A percentile compares a stretch with the other conserved stretches of the same genome.
phyloP scores from a whole-genome alignment of 2,797 vertebrate species.

The Alauda arvensis region DNA sequence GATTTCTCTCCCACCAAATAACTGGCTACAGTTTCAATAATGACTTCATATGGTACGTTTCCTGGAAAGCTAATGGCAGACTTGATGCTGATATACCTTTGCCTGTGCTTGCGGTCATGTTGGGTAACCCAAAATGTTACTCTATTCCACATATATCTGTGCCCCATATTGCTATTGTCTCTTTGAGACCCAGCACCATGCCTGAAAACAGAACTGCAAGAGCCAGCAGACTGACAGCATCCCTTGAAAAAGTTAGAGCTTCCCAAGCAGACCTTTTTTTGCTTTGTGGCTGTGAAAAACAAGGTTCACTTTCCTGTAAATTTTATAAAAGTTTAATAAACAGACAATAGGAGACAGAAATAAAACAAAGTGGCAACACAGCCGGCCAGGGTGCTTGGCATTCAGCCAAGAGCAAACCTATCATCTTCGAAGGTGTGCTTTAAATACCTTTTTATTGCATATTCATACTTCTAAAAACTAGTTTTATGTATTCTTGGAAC shows the following conservation, averaged over 20 bases:
- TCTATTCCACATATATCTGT: background rate
- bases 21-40: conserved; percentile 2
- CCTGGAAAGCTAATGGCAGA: conserved; percentile 3
- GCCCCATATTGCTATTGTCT: background rate
- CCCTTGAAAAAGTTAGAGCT: background rate
- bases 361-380: too few species aligned
- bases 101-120: background rate
- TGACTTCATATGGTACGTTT: background rate
- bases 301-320: too few species aligned
- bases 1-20: background rate
- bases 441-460: too few species aligned
- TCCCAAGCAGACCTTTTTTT: background rate
- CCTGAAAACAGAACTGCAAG: background rate
- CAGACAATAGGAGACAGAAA: too few species aligned
- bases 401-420: too few species aligned
- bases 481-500: too few species aligned
- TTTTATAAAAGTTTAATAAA: too few species aligned
- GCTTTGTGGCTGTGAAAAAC: background rate
- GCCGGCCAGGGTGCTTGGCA: too few species aligned
- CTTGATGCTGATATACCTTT: background rate
- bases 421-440: too few species aligned
- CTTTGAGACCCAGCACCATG: background rate
- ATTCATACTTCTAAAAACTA: too few species aligned
- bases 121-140: background rate
- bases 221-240: background rate